Base-by-base conservation (phyloP, 2,888 invertebrate species). In the Archaeoteleia sp. region DNA sequence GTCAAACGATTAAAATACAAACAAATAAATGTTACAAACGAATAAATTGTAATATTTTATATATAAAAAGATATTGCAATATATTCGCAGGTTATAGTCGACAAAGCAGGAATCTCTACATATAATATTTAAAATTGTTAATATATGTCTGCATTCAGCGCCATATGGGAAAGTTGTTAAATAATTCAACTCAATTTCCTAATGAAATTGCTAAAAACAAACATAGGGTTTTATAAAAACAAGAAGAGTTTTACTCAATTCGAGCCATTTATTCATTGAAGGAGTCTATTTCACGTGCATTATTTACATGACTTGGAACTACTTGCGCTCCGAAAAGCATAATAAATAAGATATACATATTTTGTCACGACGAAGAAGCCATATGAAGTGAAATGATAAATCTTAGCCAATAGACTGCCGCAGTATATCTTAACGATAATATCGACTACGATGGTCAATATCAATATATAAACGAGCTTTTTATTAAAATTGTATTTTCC, bases 291-390 rank as follows among this genome's bases (percentile, higher is more conserved):
- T 10, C 37, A 49, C 29, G 43, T 63, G 35, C 13, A 45, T 45
- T 63, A 63, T 63, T 63, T 63, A 63, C 63, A 63, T 63, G 63
- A 63, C 63, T 63, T 57, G 63, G 32, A 49, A 63, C 63, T 63
- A 54, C 32, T 54, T 54, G 62, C 60, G 51, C 39, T 51, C 43
- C 51, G 43, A 15, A 46, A 48, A 54, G 62, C 62, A 48, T 46
- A 54, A 40, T 62, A 62, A 62, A 62, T 62, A 54, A 17, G n/a
- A n/a, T n/a, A 32, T 32, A 54, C 43, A 25, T 34, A 34, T 32
- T 32, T 4, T 34, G 34, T 13, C 27, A 17, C 23, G 7, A 9
- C 32, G 15, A 54, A 54, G 8, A 17, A 8, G 37, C n/a, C 6
- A 23, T 46, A 17, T 20, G 34, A 53, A n/a, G 20, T 20, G 30